Evolutionary conservation across 2,113 vertebrate species (phyloP).

Genomic region (Equus przewalskii): DNA sequence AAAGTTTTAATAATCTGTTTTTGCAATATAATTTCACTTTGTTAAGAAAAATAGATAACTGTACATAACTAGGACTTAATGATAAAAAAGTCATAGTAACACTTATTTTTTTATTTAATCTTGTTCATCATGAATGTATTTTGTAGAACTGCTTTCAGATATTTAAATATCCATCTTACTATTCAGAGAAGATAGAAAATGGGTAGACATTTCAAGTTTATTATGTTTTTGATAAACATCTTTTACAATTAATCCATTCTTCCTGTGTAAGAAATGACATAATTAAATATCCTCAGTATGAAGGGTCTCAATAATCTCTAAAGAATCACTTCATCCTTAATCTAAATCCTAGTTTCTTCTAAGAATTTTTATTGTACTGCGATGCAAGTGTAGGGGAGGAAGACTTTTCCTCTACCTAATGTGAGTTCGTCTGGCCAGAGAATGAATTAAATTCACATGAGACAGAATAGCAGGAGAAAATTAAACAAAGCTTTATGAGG

Average conservation of each 20-base stretch:
- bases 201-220: neutral
- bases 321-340: neutral
- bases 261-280: neutral
- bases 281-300: neutral
- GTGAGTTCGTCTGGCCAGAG: too few relatives aligned
- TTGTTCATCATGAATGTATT: neutral
- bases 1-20: neutral
- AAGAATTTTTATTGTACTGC: neutral
- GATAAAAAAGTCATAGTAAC: neutral
- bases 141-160: neutral
- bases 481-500: too few relatives aligned
- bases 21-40: neutral
- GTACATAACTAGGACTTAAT: neutral
- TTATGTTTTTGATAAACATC: neutral
- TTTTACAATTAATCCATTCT: neutral
- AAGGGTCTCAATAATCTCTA: neutral
- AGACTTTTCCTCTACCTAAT: too few relatives aligned
- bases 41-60: neutral
- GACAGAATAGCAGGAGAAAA: too few relatives aligned
- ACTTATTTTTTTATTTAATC: neutral
- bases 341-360: neutral
- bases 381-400: too few relatives aligned
- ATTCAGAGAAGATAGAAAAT: neutral
- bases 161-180: neutral
- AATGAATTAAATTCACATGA: too few relatives aligned